Base-by-base conservation (phyloP, 1,140 invertebrate species). In the Papilio helenus region DNA sequence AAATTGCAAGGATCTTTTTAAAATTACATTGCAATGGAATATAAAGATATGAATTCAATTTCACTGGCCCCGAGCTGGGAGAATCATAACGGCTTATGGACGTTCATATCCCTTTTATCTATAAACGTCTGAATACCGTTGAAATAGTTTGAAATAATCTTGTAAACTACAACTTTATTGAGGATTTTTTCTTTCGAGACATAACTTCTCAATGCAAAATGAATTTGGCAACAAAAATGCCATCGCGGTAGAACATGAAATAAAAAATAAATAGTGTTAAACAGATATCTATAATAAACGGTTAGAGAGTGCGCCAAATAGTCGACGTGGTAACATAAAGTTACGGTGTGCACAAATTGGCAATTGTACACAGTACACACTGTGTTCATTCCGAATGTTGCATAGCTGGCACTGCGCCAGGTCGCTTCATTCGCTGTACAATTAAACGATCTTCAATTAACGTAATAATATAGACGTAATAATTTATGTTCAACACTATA, bases 1-100 rank as follows among this genome's bases (percentile, higher is more conserved):
- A 61, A 18, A 68, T 68, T 68, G 12, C 26, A 68, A 68, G 34
- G 26, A 29, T 29, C 61, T 68, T 68, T 65, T 29, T 29, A 68
- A 68, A 68, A 34, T 68, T 29, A 68, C 61, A 68, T 68, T 12
- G 61, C 61, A 68, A 68, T 68, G 61, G 61, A 68, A 68, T 68
- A 68, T 68, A 68, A 68, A 68, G 26, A 29, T 68, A 68, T 29
- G 26, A 34, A 68, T 68, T 68, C 61, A 68, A 68, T 68, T 68
- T 68, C 12, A 26, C 26, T 68, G 5, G 12, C 61, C 12, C 23
- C 61, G 61, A 68, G 61, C 61, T 68, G 20, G 3, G 61, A 34
- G 61, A 29, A 68, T 29, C 23, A 68, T 29, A 26, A 4, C 61
- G 26, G 26, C 61, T 68, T 68, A 68, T 29, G 61, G 26, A 29